Percentiles rank a stretch among this genome's conserved stretches.
Evolutionary conservation across 2,797 vertebrate genomes (phyloP).

Genomic region (Florisuga fusca): DNA sequence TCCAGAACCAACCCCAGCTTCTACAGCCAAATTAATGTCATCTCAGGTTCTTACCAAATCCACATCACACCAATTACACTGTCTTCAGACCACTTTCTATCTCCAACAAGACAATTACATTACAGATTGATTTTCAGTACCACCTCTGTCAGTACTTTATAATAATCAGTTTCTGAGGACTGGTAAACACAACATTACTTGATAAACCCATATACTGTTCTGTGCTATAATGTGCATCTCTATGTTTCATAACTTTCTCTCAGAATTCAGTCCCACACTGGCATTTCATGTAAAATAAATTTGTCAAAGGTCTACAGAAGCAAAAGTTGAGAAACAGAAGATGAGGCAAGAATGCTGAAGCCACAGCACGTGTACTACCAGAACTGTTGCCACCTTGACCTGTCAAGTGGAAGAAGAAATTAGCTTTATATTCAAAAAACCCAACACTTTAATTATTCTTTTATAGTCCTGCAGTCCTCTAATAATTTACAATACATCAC

Average conservation of each 20-base stretch:
- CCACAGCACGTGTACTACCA: constrained; percentile 10
- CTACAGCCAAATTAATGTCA: background rate
- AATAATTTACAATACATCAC: background rate
- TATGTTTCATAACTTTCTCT: background rate
- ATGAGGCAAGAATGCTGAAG: constrained; percentile 12
- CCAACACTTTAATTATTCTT: background rate
- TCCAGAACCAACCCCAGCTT: background rate
- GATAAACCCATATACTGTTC: background rate
- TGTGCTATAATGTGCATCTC: background rate
- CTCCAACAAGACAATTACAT: background rate
- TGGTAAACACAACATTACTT: background rate
- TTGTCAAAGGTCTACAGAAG: background rate
- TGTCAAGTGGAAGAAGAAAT: constrained; percentile 1
- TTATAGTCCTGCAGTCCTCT: background rate
- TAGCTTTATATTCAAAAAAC: background rate
- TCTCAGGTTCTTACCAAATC: background rate
- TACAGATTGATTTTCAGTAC: background rate
- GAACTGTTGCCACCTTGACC: background rate
- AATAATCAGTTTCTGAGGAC: background rate
- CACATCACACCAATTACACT: background rate
- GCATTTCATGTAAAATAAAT: constrained; percentile 49
- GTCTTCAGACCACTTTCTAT: background rate
- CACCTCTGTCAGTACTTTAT: background rate
- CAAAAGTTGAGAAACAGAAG: constrained; percentile 2
- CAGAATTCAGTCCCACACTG: background rate